Evolutionary conservation across 1,140 invertebrate genomes (phyloP), one percentile per base, ranked within the genome.

Genomic region (Macrobrachium nipponense): DNA sequence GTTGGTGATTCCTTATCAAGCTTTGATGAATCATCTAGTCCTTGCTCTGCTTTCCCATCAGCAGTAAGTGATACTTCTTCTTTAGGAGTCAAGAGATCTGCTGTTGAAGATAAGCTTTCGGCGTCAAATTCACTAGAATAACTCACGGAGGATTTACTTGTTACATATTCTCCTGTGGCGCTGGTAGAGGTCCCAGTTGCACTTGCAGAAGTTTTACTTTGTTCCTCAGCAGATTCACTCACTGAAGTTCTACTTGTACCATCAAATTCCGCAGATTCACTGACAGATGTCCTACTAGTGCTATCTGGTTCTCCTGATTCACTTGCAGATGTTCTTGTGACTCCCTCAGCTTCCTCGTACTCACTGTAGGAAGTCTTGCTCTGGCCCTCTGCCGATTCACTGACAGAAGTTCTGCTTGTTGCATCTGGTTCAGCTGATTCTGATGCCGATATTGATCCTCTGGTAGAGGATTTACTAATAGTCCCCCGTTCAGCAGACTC

Each of bases 121-220:
- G 78, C 27, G 51, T 80, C 78, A 44, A 80, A 80, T 44, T 80
- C 78, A 6, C 58, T 79, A n/a, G 78, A 80, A 14, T 66, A 44
- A 44, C 78, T 80, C 43, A 80, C 43, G 43, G 78, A 80, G 18
- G 78, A 80, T 44, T 80, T 80, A 43, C 78, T 80, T 7, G 62
- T 80, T 51, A 51, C 51, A 18, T 66, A 62, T 66, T 80, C 78
- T 15, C 61, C 36, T 5, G 78, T 66, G 27, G 12, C 78, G n/a
- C 60, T 62, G 12, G 58, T 18, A 80, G 78, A 80, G 7, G 78
- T 59, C 15, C 61, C 36, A 20, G 60, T 80, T 2, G 27, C 68
- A 23, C 68, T 70, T 15, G 68, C 23, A 11, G 68, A 36, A 70
- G 23, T 70, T 15, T 70, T 70, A 43, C 68, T 70, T 70, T 70